Evolutionary conservation across 2,797 vertebrate species (phyloP).

Genomic region (Acipenser ruthenus): DNA sequence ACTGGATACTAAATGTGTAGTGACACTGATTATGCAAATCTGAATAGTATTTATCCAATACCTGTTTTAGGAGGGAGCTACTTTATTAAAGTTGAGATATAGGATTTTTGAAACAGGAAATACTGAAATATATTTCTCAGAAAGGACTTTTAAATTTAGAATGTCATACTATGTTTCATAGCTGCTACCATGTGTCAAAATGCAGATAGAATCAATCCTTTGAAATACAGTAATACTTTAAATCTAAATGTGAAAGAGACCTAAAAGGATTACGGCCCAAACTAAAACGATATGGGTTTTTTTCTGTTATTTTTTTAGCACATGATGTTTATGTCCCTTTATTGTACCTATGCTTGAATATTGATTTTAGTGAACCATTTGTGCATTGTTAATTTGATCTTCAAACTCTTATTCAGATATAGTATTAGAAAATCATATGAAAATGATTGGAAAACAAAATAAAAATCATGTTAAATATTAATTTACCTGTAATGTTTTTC

Average conservation of each 20-base stretch:
- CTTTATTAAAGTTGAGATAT: conserved; percentile 61
- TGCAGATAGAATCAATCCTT: conserved; percentile 49
- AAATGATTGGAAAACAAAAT: no score
- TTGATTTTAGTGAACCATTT: not conserved
- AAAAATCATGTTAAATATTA: no score
- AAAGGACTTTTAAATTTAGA: conserved; percentile 51
- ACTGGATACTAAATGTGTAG: conserved; percentile 65
- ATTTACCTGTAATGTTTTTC: no score
- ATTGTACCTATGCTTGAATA: not conserved
- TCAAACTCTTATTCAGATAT: no score
- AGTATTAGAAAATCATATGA: no score
- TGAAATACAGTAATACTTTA: conserved; percentile 44
- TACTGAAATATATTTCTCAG: conserved; percentile 33
- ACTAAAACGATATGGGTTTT: conserved; percentile 24
- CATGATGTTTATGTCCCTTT: no score
- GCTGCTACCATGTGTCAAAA: conserved; percentile 47
- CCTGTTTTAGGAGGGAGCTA: conserved; percentile 57
- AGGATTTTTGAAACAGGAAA: conserved; percentile 34
- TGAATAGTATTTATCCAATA: conserved; percentile 58
- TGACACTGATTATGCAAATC: conserved; percentile 83
- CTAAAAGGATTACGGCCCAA: conserved; percentile 38
- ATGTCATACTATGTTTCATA: conserved; percentile 33
- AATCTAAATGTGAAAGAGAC: conserved; percentile 36
- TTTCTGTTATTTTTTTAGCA: not conserved
- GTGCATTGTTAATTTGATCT: no score